phyloP scores from a whole-genome alignment of 2,113 vertebrate species.

The Aythya baeri region DNA sequence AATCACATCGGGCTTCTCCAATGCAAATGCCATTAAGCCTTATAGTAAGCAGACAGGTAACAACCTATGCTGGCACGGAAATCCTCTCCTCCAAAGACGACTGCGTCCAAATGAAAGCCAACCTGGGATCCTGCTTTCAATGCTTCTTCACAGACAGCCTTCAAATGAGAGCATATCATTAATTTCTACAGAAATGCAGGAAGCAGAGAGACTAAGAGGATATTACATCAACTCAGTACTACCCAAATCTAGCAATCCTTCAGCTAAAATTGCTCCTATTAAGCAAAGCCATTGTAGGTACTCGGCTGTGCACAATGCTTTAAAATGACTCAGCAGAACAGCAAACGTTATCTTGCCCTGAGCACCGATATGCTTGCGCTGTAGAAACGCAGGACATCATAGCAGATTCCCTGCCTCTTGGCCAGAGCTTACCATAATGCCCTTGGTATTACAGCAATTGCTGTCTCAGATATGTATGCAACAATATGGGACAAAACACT shows the following conservation, averaged over 20 bases:
- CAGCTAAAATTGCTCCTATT: background rate
- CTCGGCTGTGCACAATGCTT: background rate
- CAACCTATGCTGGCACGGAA: constrained; percentile 99
- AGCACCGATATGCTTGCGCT: background rate
- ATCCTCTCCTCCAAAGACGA: constrained; percentile 97
- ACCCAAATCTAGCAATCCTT: background rate
- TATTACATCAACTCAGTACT: background rate
- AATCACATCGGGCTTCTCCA: background rate
- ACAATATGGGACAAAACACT: background rate
- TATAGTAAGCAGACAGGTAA: constrained; percentile 3
- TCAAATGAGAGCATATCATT: constrained; percentile 61
- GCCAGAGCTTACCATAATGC: background rate
- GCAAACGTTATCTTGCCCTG: background rate
- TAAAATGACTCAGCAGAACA: constrained; percentile 27
- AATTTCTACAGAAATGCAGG: background rate
- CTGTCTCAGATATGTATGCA: background rate
- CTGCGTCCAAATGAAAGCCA: constrained; percentile 91
- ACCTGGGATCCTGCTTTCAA: constrained; percentile 75
- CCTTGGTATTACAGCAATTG: background rate
- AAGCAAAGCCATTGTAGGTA: background rate
- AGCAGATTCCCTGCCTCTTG: background rate
- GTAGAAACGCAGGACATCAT: background rate
- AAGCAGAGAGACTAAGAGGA: background rate
- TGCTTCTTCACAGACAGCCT: constrained; percentile 92
- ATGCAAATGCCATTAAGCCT: background rate